Evolutionary conservation across 2,113 vertebrate species (phyloP).

Genomic region (Misgurnus mizolepis): DNA sequence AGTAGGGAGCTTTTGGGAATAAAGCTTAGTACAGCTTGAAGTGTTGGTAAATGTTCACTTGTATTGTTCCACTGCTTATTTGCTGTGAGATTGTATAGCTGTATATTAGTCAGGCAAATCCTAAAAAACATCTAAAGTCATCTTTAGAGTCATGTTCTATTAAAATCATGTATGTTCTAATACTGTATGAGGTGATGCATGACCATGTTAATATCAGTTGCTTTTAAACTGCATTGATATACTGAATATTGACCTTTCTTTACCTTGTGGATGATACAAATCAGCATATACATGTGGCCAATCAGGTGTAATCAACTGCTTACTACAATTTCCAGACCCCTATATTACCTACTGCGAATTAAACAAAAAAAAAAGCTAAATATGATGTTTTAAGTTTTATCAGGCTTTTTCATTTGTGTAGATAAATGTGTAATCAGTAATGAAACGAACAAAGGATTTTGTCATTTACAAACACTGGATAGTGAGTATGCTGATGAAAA

Average conservation of each 20-base stretch:
- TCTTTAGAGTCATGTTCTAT: background rate
- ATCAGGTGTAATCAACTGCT: background rate
- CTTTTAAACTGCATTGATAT: background rate
- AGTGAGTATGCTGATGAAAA: background rate
- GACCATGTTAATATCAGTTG: background rate
- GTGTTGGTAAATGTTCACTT: background rate
- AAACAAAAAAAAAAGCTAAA: background rate
- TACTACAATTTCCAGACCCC: background rate
- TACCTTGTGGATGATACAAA: background rate
- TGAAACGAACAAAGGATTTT: background rate
- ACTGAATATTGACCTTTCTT: background rate
- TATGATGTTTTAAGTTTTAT: background rate
- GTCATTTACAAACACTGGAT: background rate
- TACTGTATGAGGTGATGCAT: slow-evolving; percentile 24
- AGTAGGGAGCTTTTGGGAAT: slow-evolving; percentile 19
- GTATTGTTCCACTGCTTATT: background rate
- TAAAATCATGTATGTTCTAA: background rate
- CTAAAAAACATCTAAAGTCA: background rate
- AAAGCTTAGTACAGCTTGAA: slow-evolving; percentile 10
- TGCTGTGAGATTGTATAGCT: background rate
- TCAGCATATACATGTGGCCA: background rate
- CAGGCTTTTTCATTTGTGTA: background rate
- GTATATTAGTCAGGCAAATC: slow-evolving; percentile 8
- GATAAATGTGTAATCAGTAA: background rate
- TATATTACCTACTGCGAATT: background rate